Base-by-base conservation (phyloP, 2,113 vertebrate genomes). In the Otus sunia region DNA sequence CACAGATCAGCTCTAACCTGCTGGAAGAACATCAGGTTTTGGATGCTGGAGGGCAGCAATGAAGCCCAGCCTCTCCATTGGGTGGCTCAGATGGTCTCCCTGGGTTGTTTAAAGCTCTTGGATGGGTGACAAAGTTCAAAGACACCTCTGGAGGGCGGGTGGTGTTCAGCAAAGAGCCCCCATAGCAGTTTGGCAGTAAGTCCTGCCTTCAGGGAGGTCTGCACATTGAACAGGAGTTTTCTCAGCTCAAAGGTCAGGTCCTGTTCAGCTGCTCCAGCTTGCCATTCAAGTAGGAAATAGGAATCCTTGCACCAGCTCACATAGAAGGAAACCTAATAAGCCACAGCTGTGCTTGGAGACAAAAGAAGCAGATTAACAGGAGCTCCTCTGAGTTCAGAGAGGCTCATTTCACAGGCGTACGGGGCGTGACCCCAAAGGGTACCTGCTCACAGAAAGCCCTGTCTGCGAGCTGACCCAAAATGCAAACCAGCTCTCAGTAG, bases 391-490 rank as follows among this genome's bases (percentile, higher is more conserved):
- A 59, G 55, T 19, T 59, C 68, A 41, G 39, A 62, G 64, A 36
- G 29, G 16, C 34, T 91, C 7, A 3, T 66, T 77, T 66, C 32
- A 14, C 12, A 25, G 36, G 18, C 2, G 0, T 9, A 19, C 0
- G 4, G 64, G 30, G 55, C 60, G 50, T 25, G 39, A 41, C 30
- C n/a, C 32, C 0, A 0, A 62, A 52, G 60, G n/a, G 55, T 47
- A 20, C 43, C 72, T 1, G 4, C 85, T 59, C 5, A 1, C 55
- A 56, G 49, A 71, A 30, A 62, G 17, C 47, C 41, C 4, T 12
- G 16, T 34, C 69, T 49, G 11, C 2, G 4, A 63, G 72, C 73
- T 39, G 30, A 39, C 53, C 27, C 4, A 2, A 84, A 83, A 13
- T 15, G 29, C 64, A 53, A 74, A 52, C 17, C 58, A 18, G 25